phyloP scores from a whole-genome alignment of 2,888 invertebrate species.

The Heliconius charithonia region DNA sequence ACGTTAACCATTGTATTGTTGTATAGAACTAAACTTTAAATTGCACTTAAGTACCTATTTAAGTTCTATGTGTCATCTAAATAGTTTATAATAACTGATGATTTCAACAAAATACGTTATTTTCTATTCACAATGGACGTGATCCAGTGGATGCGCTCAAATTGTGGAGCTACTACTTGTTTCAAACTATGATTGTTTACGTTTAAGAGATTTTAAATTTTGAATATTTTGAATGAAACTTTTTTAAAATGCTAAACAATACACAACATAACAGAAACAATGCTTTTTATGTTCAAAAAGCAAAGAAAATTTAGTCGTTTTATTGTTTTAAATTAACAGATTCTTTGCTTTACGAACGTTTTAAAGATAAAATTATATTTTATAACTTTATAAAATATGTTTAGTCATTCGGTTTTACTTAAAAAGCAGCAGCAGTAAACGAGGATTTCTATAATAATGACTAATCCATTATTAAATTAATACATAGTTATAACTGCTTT shows the following conservation, averaged over 20 bases:
- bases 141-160: slow-evolving; percentile 61
- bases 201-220: background rate
- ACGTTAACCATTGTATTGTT: too few species aligned
- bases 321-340: background rate
- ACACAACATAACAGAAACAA: background rate
- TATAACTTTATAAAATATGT: background rate
- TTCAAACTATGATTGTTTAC: slow-evolving; percentile 15
- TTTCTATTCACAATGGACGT: slow-evolving; percentile 52
- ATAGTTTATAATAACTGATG: slow-evolving; percentile 21
- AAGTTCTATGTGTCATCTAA: slow-evolving; percentile 19
- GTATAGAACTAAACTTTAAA: background rate
- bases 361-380: background rate
- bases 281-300: background rate
- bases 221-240: background rate
- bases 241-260: background rate
- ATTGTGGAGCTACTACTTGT: slow-evolving; percentile 49
- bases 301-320: background rate
- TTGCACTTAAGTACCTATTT: background rate
- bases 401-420: background rate
- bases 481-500: too few species aligned
- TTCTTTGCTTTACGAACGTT: background rate
- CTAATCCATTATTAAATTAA: background rate
- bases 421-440: background rate
- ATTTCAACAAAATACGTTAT: slow-evolving; percentile 38
- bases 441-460: background rate